A percentile compares a stretch with the other conserved stretches of the same genome.
phyloP scores from a whole-genome alignment of 2,113 vertebrate species.

The Nesogale talazaci region DNA sequence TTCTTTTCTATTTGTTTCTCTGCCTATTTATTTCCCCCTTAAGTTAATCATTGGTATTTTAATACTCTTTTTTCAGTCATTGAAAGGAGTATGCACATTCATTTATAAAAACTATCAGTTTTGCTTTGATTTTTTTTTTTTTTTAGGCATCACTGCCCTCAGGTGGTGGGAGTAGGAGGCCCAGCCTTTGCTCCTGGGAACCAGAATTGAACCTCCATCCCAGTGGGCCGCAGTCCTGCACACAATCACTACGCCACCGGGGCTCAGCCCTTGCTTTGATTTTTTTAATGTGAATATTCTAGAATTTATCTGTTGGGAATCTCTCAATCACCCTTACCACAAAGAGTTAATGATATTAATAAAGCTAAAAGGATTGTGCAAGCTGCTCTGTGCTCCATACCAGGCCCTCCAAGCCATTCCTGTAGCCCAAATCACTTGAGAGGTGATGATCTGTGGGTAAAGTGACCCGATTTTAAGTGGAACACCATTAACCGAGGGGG shows the following conservation, averaged over 20 bases:
- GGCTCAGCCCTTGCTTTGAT: too few relatives aligned
- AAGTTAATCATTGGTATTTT: slow-evolving; percentile 18
- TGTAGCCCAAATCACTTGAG: background rate
- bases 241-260: too few relatives aligned
- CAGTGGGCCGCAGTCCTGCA: too few relatives aligned
- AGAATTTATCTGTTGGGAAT: background rate
- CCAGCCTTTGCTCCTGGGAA: too few relatives aligned
- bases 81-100: background rate
- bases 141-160: too few relatives aligned
- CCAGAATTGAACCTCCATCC: too few relatives aligned
- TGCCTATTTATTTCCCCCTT: background rate
- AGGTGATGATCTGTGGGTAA: background rate
- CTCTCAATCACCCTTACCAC: background rate
- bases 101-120: background rate
- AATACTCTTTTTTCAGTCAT: background rate
- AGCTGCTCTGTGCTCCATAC: background rate
- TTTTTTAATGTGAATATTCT: background rate
- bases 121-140: background rate
- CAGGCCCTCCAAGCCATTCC: background rate
- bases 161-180: too few relatives aligned
- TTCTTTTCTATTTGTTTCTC: slow-evolving; percentile 29
- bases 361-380: background rate
- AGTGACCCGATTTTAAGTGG: too few relatives aligned
- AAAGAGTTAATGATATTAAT: background rate
- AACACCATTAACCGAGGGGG: too few relatives aligned